A percentile compares a stretch with the other conserved stretches of the same genome.
Evolutionary conservation across 2,888 invertebrate species (phyloP).

Genomic region (Drosophila setosimentum): DNA sequence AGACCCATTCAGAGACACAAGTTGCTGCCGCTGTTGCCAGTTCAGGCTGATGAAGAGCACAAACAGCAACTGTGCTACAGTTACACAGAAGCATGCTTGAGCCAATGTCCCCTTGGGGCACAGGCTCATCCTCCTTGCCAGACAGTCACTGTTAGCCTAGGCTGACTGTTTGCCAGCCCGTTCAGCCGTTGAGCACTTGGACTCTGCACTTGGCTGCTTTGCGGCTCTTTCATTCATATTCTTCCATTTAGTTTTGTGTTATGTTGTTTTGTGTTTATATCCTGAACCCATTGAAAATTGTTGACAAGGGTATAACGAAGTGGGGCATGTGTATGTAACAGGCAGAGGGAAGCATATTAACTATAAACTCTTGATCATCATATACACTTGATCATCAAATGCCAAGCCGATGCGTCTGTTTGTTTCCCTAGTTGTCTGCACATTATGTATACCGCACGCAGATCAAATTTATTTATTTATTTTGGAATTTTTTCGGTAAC

Average conservation of each 20-base stretch:
- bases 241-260: constrained; percentile 69
- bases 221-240: constrained; percentile 75
- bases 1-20: constrained; percentile 61
- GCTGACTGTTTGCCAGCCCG: background rate
- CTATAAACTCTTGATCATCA: background rate
- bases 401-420: background rate
- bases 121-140: constrained; percentile 24
- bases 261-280: constrained; percentile 21
- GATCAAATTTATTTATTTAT: background rate
- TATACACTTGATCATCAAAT: too few species aligned
- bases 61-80: constrained; percentile 72
- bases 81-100: constrained; percentile 71
- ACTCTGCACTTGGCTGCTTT: constrained; percentile 63
- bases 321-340: background rate
- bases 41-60: constrained; percentile 68
- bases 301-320: background rate
- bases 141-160: background rate
- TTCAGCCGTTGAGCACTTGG: constrained; percentile 50
- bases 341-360: background rate
- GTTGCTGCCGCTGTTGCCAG: constrained; percentile 37
- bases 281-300: background rate
- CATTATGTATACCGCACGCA: background rate
- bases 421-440: background rate
- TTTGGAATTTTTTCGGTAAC: background rate
- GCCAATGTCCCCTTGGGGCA: constrained; percentile 72